These are phyloP conservation scores for Dendrolimus pini DNA, from an alignment of 2,888 invertebrate genomes.

Conservation along the genomic window DNA sequence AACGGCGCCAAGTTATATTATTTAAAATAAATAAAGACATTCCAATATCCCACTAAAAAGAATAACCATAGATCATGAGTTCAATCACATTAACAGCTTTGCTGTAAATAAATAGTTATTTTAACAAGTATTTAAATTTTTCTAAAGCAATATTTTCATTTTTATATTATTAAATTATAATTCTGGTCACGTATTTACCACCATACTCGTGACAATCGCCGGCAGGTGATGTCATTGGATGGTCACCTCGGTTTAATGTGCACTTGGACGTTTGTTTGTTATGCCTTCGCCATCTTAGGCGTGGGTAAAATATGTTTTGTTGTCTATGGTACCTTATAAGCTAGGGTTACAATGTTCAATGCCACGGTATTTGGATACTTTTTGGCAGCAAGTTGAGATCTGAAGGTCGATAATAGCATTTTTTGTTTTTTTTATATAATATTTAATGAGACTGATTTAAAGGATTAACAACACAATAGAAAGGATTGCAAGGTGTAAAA, in stretches of 20 bases:
- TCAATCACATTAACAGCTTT: too few species aligned
- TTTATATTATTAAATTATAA: background rate
- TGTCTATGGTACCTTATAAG: background rate
- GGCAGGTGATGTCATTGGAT: constrained; percentile 8
- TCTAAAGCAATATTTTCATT: background rate
- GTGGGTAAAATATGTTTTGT: background rate
- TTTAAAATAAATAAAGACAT: too few species aligned
- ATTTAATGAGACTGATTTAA: too few species aligned
- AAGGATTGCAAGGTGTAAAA: too few species aligned
- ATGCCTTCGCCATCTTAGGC: background rate
- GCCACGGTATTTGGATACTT: background rate
- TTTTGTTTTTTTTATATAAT: too few species aligned
- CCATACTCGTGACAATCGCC: constrained; percentile 6
- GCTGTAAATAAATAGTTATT: too few species aligned
- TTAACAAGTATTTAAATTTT: too few species aligned
- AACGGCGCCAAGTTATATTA: too few species aligned
- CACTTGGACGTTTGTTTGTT: background rate
- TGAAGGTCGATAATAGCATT: too few species aligned
- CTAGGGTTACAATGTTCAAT: background rate
- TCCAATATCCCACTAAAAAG: too few species aligned
- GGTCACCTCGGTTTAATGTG: constrained; percentile 1
- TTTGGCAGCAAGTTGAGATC: background rate
- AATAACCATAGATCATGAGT: too few species aligned
- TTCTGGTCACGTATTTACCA: background rate
- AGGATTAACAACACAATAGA: too few species aligned